Evolutionary conservation across 2,888 invertebrate genomes (phyloP).

Genomic region (Portevinia maculata): DNA sequence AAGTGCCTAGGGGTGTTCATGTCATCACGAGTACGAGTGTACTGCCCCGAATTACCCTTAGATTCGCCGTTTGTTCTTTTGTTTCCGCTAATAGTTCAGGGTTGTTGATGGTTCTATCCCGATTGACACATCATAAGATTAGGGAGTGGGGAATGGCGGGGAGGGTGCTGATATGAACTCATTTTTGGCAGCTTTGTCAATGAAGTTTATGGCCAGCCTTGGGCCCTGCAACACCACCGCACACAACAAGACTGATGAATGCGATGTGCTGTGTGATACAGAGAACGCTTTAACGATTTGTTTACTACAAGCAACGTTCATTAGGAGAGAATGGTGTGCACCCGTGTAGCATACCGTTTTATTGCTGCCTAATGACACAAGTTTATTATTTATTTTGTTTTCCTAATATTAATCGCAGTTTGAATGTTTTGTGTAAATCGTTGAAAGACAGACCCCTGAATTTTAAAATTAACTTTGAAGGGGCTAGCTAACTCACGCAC

Average conservation of each 20-base stretch:
- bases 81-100: conserved; percentile 58
- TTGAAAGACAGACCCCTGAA: not conserved
- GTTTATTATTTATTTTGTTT: conserved; percentile 31
- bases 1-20: conserved; percentile 28
- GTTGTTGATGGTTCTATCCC: conserved; percentile 27
- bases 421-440: conserved; percentile 14
- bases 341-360: conserved; percentile 32
- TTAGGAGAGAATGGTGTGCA: conserved; percentile 18
- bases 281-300: conserved; percentile 57
- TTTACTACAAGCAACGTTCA: conserved; percentile 55
- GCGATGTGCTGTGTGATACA: conserved; percentile 32
- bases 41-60: conserved; percentile 41
- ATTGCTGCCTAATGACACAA: conserved; percentile 18
- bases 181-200: conserved; percentile 64
- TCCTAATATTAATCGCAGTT: not conserved
- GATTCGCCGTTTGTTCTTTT: conserved; percentile 17
- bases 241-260: conserved; percentile 23
- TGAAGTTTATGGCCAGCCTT: conserved; percentile 70
- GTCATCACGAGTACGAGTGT: not conserved
- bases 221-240: conserved; percentile 22
- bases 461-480: conserved; percentile 20
- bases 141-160: not conserved
- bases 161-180: conserved; percentile 47
- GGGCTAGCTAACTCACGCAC: not conserved
- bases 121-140: conserved; percentile 24